Evolutionary conservation across 2,797 vertebrate genomes (phyloP), one percentile per base, ranked within the genome.

Genomic region (Ateles fusciceps): DNA sequence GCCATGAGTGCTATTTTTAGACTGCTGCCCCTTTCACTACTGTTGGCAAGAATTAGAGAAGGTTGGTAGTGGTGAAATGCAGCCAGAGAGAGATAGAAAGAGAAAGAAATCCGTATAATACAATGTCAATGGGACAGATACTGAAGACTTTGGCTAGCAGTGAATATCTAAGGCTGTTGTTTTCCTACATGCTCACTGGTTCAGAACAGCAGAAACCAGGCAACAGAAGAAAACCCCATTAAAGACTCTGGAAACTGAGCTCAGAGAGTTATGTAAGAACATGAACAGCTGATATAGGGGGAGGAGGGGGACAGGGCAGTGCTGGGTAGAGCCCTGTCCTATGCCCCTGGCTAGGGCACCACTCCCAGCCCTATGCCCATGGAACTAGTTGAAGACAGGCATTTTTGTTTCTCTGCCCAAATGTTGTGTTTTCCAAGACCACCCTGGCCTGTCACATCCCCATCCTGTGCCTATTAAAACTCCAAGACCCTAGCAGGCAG

Each of bases 31-130:
- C 7, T 28, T 68, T 78, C 26, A 94, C 24, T 55, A 92, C 7
- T 68, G 33, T 68, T 92, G 44, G 33, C 42, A 95, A 97, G 61
- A 95, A 95, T 42, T 46, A 89, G 84, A 92, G 15, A 93, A 81
- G 46, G 7, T 39, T 50, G 84, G 39, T 19, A 91, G 22, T 1
- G 15, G 8, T 72, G 39, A 94, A 94, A 19, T 93, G 36, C 36
- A 95, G 36, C 50, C 39, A 39, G 15, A 64, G 8, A 57, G 71
- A 19, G 12, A 55, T 17, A 92, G 28, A 36, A 19, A 57, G 71
- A 19, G 12, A 55, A 36, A 92, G 28, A 36, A 19, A 85, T 48
- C 0, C 8, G 71, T 3, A 33, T 33, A 76, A 71, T 50, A 83
- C 8, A 81, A 7, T 59, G 44, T 74, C 26, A 64, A 50, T 44